Evolutionary conservation across 2,113 vertebrate genomes (phyloP).

Genomic region (Salminus brasiliensis): DNA sequence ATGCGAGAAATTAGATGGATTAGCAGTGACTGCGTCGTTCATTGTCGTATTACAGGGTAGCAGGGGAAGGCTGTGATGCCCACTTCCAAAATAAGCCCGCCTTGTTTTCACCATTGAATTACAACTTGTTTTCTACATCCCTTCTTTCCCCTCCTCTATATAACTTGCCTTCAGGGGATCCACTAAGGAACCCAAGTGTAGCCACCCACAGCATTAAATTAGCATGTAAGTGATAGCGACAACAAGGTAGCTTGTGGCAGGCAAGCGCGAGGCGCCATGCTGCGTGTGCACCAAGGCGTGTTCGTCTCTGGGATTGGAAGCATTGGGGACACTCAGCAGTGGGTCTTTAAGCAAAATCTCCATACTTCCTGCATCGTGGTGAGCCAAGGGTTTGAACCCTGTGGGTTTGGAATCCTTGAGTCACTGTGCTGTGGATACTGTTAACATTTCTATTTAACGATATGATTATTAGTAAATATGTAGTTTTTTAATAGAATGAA

Average conservation of each 20-base stretch:
- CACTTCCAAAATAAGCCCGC: conserved; percentile 4
- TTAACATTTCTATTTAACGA: no score
- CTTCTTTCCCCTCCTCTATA: conserved; percentile 1
- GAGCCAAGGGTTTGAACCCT: not conserved
- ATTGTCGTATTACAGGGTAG: not conserved
- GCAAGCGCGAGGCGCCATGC: not conserved
- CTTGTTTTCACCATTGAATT: conserved; percentile 27
- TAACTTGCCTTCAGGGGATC: not conserved
- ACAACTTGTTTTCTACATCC: not conserved
- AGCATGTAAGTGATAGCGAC: conserved; percentile 4
- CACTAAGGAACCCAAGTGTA: not conserved
- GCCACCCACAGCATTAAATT: conserved; percentile 20
- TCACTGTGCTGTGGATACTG: not conserved
- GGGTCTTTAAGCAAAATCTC: not conserved
- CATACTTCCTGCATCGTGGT: not conserved
- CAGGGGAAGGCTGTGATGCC: not conserved
- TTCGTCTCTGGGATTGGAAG: not conserved
- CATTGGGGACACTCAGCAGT: conserved; percentile 1
- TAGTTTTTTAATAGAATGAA: no score
- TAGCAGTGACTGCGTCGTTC: not conserved
- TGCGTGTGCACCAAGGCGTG: not conserved
- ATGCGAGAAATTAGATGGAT: not conserved
- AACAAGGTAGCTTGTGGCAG: not conserved
- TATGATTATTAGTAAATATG: no score
- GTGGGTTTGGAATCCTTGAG: not conserved